Percentiles rank a stretch among this genome's conserved stretches.
Evolutionary conservation across 2,113 vertebrate species (phyloP).

Genomic region (Percina caprodes): DNA sequence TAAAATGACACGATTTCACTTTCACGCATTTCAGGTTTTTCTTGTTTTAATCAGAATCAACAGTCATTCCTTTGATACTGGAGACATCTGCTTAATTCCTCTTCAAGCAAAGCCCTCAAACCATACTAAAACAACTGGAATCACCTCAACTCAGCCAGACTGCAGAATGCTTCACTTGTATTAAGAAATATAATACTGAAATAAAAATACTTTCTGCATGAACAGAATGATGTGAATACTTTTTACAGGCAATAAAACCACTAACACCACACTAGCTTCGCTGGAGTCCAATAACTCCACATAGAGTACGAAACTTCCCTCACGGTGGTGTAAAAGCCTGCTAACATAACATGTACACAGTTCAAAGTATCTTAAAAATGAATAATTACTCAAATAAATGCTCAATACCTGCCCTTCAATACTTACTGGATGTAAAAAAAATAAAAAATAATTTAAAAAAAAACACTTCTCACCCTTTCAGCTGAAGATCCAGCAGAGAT

Average conservation of each 20-base stretch:
- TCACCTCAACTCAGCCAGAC: constrained; percentile 15
- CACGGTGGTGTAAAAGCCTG: not conserved
- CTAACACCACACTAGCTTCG: not conserved
- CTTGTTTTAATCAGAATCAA: not conserved
- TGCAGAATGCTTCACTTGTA: not conserved
- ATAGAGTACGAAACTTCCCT: not conserved
- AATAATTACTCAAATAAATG: not conserved
- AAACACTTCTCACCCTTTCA: constrained; percentile 47
- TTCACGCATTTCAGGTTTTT: not conserved
- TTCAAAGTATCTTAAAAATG: not conserved
- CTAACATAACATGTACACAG: not conserved
- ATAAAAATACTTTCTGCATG: constrained; percentile 38
- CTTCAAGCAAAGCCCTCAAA: constrained; percentile 10
- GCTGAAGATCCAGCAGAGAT: constrained; percentile 33
- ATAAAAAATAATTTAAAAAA: constrained; percentile 5
- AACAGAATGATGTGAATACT: constrained; percentile 9
- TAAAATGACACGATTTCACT: not conserved
- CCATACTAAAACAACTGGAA: constrained; percentile 20
- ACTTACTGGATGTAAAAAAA: not conserved
- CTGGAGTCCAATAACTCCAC: constrained; percentile 2
- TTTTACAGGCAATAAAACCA: constrained; percentile 12
- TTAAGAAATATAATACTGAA: constrained; percentile 25
- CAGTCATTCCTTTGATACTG: not conserved
- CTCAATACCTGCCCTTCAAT: not conserved
- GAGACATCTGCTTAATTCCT: constrained; percentile 38